Percentiles rank a stretch among this genome's conserved stretches.
These are phyloP conservation scores for Halcyon senegalensis DNA, from an alignment of 2,113 vertebrate species.

Conservation along the genomic window DNA sequence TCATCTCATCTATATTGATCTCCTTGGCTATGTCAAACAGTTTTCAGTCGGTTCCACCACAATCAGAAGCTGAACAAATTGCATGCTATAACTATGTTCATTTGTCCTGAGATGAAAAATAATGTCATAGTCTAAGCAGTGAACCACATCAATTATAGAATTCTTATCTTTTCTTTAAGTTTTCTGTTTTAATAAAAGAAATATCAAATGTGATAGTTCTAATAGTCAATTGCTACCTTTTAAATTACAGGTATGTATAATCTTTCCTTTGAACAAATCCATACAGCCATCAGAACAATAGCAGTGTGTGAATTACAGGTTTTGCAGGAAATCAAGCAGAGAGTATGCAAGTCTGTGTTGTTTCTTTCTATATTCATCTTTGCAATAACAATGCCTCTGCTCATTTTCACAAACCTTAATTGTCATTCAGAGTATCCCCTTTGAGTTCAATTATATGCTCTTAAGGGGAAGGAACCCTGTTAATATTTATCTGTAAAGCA, in stretches of 20 bases:
- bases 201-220: conserved; percentile 18
- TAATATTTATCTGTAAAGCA: conserved; percentile 58
- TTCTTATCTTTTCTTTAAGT: conserved; percentile 15
- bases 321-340: conserved; percentile 6
- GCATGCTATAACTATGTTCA: accelerated
- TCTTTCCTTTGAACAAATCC: conserved; percentile 34
- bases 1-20: conserved; percentile 34
- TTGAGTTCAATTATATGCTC: conserved; percentile 55
- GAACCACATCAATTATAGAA: not conserved
- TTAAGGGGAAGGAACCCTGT: conserved; percentile 55
- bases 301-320: conserved; percentile 13
- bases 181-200: conserved; percentile 38
- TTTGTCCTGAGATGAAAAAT: not conserved
- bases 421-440: conserved; percentile 37
- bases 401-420: conserved; percentile 57
- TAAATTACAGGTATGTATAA: conserved; percentile 49
- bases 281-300: conserved; percentile 13
- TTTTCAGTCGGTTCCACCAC: not conserved
- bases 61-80: not conserved
- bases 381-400: conserved; percentile 43
- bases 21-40: not conserved
- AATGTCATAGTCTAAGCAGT: not conserved
- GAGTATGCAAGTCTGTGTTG: conserved; percentile 23
- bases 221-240: not conserved
- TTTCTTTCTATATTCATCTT: conserved; percentile 34